phyloP scores from a whole-genome alignment of 2,797 vertebrate species.

The Phrynocephalus vlangalii region DNA sequence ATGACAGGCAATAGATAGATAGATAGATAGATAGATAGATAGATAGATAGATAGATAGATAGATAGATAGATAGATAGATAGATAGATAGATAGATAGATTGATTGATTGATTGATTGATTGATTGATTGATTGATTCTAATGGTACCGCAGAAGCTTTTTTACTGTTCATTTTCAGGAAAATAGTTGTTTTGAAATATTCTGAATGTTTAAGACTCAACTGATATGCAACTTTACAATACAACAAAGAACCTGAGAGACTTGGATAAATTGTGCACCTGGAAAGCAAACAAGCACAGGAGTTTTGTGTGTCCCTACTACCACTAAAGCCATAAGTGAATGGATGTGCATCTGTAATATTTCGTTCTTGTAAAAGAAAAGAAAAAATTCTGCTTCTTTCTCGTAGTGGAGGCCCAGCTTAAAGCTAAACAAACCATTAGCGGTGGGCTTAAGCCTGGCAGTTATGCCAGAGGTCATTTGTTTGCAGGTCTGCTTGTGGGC shows the following conservation, averaged over 20 bases:
- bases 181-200: background rate
- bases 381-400: background rate
- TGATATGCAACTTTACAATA: background rate
- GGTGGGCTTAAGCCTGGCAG: constrained; percentile 57
- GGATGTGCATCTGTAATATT: background rate
- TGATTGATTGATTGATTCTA: background rate
- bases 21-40: no score
- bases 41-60: no score
- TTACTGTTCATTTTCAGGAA: background rate
- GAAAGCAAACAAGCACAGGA: background rate
- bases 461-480: constrained; percentile 68
- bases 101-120: no score
- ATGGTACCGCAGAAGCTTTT: background rate
- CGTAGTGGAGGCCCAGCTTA: constrained; percentile 59
- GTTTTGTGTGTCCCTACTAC: background rate
- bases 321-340: background rate
- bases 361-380: background rate
- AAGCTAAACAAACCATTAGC: constrained; percentile 73
- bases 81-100: no score
- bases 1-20: no score
- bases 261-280: background rate
- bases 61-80: no score
- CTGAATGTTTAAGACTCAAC: background rate
- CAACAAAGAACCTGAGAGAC: background rate
- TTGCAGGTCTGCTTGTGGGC: constrained; percentile 72